Evolutionary conservation across 2,113 vertebrate genomes (phyloP), one percentile per base, ranked within the genome.

Genomic region (Zapornia atra): DNA sequence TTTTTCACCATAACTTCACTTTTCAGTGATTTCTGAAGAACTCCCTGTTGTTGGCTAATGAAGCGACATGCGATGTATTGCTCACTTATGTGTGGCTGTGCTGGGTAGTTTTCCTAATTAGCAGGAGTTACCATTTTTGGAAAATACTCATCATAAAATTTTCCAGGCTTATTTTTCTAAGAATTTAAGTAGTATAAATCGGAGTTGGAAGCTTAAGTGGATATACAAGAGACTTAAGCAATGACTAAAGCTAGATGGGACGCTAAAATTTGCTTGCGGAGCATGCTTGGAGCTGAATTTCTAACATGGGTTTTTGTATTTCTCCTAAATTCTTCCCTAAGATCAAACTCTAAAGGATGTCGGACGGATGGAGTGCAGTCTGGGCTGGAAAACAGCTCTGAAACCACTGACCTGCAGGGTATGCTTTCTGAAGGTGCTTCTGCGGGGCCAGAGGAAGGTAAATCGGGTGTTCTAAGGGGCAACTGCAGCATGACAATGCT

Each of bases 391-490:
- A 97, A 94, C 92, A 95, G 73, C 82, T 96, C 97, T 57, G 99
- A 98, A 95, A 64, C 97, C 34, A 98, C 97, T 59, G 98, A 99
- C 66, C 97, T 98, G 85, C 98, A 98, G 92, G 97, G 97, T 24
- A 19, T 96, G 38, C 78, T 98, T 36, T 87, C 98, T n/a, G 99
- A 99, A 66, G 98, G 97, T 33, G 70, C 97, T 7, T 97, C 98
- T 75, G 97, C 97, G 33, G 98, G 88, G 53, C 94, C 97, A 9
- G 98, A 98, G 44, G 99, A 99, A 98, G 99, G 99, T 99, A 95
- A 94, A 78, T 22, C 1, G 6, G 26, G 0, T 1, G 11, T 7
- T 2, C 10, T 1, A 13, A n/a, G 44, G 42, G 38, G 51, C 60
- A 42, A 63, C 20, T 7, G 86, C 60, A 12, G 56, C 5, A 16